A percentile compares a stretch with the other conserved stretches of the same genome.
Evolutionary conservation across 2,888 invertebrate genomes (phyloP).

Genomic region (Sminthurinus aureus): DNA sequence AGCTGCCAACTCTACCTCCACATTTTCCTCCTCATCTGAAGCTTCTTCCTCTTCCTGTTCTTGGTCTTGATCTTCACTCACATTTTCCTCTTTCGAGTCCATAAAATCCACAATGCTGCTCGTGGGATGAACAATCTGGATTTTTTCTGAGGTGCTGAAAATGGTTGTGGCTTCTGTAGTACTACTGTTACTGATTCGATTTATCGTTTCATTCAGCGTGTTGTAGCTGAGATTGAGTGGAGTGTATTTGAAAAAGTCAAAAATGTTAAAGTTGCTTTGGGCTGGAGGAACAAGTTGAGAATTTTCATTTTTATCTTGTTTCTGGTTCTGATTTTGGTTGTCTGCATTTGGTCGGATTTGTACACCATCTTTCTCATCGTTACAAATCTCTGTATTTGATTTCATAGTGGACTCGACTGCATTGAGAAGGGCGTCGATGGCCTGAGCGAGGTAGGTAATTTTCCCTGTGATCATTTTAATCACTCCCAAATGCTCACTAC

Average conservation of each 20-base stretch:
- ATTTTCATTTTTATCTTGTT: not conserved
- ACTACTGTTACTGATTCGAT: not conserved
- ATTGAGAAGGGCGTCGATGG: constrained; percentile 19
- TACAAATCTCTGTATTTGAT: not conserved
- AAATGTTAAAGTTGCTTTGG: not conserved
- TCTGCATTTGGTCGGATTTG: not conserved
- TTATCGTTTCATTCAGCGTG: not conserved
- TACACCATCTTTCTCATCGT: not conserved
- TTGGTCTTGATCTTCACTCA: not conserved
- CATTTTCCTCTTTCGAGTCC: not conserved
- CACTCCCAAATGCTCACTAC: constrained; percentile 9
- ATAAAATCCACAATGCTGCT: not conserved
- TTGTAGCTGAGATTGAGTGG: not conserved
- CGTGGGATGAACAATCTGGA: not conserved
- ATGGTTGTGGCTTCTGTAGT: not conserved
- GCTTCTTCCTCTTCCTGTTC: not conserved
- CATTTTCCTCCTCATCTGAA: not conserved
- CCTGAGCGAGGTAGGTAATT: constrained; percentile 31
- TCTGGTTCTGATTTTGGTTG: not conserved
- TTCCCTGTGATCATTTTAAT: constrained; percentile 15
- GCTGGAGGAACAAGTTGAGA: not conserved
- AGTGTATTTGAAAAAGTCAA: not conserved
- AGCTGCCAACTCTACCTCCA: not conserved
- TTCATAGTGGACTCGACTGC: constrained; percentile 15
- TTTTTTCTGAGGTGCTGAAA: not conserved